These are phyloP conservation scores for Drosophila triauraria DNA, from an alignment of 1,140 invertebrate species.

Conservation along the genomic window DNA sequence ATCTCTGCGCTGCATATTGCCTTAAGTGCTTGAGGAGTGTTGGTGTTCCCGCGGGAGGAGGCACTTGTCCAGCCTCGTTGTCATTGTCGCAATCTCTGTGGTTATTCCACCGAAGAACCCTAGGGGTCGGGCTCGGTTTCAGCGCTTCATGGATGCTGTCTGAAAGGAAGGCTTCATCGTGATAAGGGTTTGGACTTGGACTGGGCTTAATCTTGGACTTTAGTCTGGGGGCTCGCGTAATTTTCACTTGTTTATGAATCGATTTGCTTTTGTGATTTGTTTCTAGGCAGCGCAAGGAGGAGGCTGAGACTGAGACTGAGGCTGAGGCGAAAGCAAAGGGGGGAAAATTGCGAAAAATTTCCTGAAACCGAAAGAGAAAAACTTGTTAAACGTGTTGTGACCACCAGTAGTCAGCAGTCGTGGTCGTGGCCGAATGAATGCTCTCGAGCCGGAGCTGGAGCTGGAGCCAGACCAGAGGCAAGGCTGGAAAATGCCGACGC, in stretches of 20 bases:
- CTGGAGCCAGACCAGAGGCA: background rate
- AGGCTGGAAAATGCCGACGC: conserved; percentile 60
- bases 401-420: conserved; percentile 25
- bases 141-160: conserved; percentile 3
- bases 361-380: conserved; percentile 71
- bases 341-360: conserved; percentile 77
- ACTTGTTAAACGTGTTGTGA: conserved; percentile 79
- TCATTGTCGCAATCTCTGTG: conserved; percentile 45
- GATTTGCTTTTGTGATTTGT: conserved; percentile 39
- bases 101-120: conserved; percentile 7
- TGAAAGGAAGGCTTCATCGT: conserved; percentile 19
- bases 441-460: background rate
- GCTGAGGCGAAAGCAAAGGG: conserved; percentile 21
- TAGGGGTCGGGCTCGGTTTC: too few relatives aligned
- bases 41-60: conserved; percentile 16
- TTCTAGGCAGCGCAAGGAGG: conserved; percentile 22
- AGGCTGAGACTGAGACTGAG: background rate
- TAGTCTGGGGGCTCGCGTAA: conserved; percentile 10
- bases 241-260: conserved; percentile 50
- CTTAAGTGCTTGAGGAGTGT: conserved; percentile 16
- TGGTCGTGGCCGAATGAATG: conserved; percentile 24
- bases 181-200: background rate
- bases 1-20: conserved; percentile 33
- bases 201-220: conserved; percentile 10
- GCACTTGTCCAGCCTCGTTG: conserved; percentile 10